These are phyloP conservation scores for Nomada hirtipes DNA, from an alignment of 2,888 invertebrate species.

Conservation along the genomic window DNA sequence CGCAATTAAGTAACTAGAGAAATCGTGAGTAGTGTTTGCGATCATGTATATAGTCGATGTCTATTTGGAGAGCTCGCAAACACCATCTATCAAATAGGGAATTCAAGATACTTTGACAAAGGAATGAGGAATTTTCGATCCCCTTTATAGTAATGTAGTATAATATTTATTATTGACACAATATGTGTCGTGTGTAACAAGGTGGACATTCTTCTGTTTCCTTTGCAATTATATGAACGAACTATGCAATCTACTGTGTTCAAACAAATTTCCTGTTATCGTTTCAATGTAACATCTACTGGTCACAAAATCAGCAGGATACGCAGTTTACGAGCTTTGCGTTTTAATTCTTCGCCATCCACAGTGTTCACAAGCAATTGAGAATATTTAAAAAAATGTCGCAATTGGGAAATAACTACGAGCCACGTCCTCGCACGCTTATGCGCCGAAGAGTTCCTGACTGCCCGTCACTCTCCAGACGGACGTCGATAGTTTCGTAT, in stretches of 20 bases:
- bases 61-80: constrained; percentile 72
- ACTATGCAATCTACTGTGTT: background rate
- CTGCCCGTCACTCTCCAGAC: constrained; percentile 74
- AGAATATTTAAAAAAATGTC: background rate
- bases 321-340: background rate
- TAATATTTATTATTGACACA: constrained; percentile 81
- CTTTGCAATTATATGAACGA: constrained; percentile 12
- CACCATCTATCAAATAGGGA: constrained; percentile 50
- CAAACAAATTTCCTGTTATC: background rate
- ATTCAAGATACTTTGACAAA: constrained; percentile 27
- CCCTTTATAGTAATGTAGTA: constrained; percentile 76
- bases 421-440: constrained; percentile 76
- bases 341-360: background rate
- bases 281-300: background rate
- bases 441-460: constrained; percentile 79
- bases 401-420: constrained; percentile 24
- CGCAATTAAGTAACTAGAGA: constrained; percentile 53
- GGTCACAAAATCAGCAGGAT: background rate
- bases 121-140: constrained; percentile 68
- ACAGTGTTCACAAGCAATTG: background rate
- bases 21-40: constrained; percentile 61
- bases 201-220: constrained; percentile 73
- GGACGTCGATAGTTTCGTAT: constrained; percentile 75
- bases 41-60: constrained; percentile 75
- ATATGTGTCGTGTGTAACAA: constrained; percentile 62